Evolutionary conservation across 2,113 vertebrate species (phyloP), one percentile per base, ranked within the genome.

Genomic region (Thermophis baileyi): DNA sequence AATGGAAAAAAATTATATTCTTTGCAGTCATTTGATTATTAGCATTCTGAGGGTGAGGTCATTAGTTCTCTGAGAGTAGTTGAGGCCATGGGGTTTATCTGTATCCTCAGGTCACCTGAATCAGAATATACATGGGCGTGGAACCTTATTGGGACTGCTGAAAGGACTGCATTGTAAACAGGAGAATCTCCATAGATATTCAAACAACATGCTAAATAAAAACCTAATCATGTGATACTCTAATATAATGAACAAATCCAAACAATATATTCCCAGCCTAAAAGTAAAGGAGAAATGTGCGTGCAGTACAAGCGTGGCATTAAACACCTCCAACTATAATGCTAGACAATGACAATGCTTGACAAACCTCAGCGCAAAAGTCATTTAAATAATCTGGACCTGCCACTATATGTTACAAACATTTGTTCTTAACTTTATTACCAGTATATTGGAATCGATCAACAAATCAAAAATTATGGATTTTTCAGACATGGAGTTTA

Each of bases 231-330:
- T 81, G 69, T 40, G 69, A 40, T 40, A 81, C 20, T 20, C 35
- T 81, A 40, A 40, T 35, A 40, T n/a, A 74, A 35, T 18, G 63
- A 35, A 74, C n/a, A 74, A 18, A 35, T 40, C n/a, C 35, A 81
- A 40, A 81, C 94, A 44, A 24, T 88, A 94, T 95, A 92, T 90
- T 95, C 94, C 94, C 94, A 91, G 49, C 92, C 92, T 96, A 94
- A 96, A 94, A 96, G 94, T 92, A 90, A 91, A 91, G 90, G 86
- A 96, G 92, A 93, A 91, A 95, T 89, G 85, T 53, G 89, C 40
- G 2, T 40, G 18, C n/a, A 92, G 0, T 0, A 81, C 87, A 85
- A 94, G 24, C 63, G 40, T 1, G 4, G 40, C 88, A 91, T 49
- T 94, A 57, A 94, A 90, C 47, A 93, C 57, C 93, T 88, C 20